phyloP scores from a whole-genome alignment of 2,888 invertebrate genomes.

The Protonemura montana region DNA sequence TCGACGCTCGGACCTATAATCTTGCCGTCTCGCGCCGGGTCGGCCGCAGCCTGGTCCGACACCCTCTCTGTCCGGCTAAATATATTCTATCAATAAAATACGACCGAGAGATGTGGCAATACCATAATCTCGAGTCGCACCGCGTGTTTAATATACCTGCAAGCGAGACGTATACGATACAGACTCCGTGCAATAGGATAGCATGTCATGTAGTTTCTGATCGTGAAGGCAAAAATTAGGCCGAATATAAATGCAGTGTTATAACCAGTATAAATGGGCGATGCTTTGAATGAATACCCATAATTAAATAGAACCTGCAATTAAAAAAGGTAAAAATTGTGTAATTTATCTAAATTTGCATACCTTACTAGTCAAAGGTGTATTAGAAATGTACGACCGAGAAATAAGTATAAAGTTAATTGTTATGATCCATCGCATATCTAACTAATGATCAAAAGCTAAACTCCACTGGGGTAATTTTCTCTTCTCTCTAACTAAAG shows the following conservation, averaged over 20 bases:
- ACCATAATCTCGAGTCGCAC: background rate
- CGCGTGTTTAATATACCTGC: background rate
- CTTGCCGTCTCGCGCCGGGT: background rate
- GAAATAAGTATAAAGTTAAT: background rate
- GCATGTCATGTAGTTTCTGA: background rate
- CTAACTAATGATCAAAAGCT: background rate
- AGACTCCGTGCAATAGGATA: background rate
- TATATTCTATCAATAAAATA: constrained; percentile 12
- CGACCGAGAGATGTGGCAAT: background rate
- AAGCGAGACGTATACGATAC: background rate
- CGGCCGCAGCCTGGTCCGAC: background rate
- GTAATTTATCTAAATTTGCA: background rate
- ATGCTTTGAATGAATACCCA: background rate
- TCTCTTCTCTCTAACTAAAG: background rate
- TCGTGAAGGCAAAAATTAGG: background rate
- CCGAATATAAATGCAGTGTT: background rate
- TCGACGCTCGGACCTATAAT: no score
- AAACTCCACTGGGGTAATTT: background rate
- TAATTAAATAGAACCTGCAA: constrained; percentile 7
- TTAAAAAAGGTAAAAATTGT: background rate
- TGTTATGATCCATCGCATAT: background rate
- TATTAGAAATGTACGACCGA: background rate
- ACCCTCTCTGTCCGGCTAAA: background rate
- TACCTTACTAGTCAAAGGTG: background rate
- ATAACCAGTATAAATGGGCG: background rate